Evolutionary conservation across 2,797 vertebrate genomes (phyloP).

Genomic region (Capromys pilorides): DNA sequence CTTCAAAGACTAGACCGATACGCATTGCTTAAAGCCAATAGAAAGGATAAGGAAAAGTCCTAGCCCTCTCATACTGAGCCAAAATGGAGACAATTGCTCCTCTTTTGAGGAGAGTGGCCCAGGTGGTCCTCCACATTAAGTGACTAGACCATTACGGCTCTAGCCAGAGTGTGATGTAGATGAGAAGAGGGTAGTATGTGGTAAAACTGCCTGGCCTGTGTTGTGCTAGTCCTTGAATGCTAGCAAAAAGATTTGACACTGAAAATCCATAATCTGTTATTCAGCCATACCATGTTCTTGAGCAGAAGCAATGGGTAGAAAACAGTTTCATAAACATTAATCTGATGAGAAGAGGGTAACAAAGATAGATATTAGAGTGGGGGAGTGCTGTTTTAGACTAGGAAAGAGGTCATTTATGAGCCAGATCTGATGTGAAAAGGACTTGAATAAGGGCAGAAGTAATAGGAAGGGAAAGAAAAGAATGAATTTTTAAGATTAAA

Average conservation of each 20-base stretch:
- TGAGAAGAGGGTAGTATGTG: background rate
- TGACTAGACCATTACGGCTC: background rate
- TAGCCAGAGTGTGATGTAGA: background rate
- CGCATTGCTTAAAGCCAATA: too few species aligned
- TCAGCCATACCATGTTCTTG: background rate
- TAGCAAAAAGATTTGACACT: background rate
- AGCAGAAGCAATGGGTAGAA: constrained; percentile 28
- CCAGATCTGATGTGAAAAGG: background rate
- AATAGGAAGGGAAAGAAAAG: constrained; percentile 9
- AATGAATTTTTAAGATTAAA: background rate
- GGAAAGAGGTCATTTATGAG: constrained; percentile 23
- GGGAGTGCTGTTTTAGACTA: background rate
- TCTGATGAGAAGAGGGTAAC: background rate
- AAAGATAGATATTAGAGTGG: background rate
- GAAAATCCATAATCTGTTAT: background rate
- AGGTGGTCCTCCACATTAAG: too few species aligned
- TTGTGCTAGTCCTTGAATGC: constrained; percentile 27
- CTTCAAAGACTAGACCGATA: too few species aligned
- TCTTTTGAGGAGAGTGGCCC: too few species aligned
- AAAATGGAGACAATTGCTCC: too few species aligned
- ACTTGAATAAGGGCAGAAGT: background rate
- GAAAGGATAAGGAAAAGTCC: too few species aligned
- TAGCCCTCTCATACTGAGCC: too few species aligned
- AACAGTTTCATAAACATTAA: constrained; percentile 29
- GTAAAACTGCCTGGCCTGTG: background rate